phyloP scores from a whole-genome alignment of 2,888 invertebrate species.

The Dynastes hyllus region DNA sequence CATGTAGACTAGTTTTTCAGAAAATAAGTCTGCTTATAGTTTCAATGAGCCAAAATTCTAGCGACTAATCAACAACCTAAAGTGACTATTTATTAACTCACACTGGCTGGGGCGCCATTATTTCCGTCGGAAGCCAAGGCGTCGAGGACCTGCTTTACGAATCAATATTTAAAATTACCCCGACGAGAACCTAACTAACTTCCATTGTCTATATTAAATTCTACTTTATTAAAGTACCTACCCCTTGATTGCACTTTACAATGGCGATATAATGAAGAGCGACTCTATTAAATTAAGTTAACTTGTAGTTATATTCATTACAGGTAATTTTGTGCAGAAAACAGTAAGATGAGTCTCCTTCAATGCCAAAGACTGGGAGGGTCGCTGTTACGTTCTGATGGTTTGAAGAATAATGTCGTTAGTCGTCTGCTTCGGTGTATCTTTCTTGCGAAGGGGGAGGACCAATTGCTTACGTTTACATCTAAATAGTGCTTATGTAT shows the following conservation, averaged over 20 bases:
- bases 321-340: slow-evolving; percentile 23
- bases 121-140: not conserved
- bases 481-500: no score
- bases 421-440: no score
- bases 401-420: no score
- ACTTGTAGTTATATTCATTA: slow-evolving; percentile 31
- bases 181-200: slow-evolving; percentile 29
- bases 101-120: not conserved
- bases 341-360: not conserved
- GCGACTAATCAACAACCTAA: not conserved
- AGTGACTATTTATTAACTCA: not conserved
- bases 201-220: slow-evolving; percentile 35
- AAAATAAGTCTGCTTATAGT: no score
- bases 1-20: no score
- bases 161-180: slow-evolving; percentile 29
- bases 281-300: slow-evolving; percentile 37
- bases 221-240: slow-evolving; percentile 24
- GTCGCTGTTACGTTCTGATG: no score
- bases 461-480: no score
- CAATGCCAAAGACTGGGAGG: no score
- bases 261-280: slow-evolving; percentile 33
- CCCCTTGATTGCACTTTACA: slow-evolving; percentile 10
- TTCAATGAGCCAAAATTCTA: not conserved
- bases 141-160: not conserved
- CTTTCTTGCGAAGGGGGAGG: no score